Evolutionary conservation across 2,113 vertebrate genomes (phyloP), one percentile per base, ranked within the genome.

Genomic region (Aptenodytes forsteri): DNA sequence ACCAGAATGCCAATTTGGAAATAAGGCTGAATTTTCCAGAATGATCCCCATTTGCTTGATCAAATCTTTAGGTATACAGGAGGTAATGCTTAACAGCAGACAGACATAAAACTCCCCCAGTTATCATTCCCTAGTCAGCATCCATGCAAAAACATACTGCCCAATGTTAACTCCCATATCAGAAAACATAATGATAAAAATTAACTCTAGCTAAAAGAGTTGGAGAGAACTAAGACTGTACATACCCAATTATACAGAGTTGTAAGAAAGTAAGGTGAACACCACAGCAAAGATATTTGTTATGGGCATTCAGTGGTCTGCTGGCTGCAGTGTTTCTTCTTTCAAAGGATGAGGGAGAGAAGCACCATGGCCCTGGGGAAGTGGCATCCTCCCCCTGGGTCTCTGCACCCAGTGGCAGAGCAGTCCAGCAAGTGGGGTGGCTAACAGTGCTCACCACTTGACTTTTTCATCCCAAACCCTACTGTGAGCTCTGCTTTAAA

Each of bases 1-100:
- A 71, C 10, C 49, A 89, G 44, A 93, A 83, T 73, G 80, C 8
- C 93, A 64, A 62, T 91, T 96, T 83, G 42, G 14, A 86, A 88
- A 93, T 25, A 83, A 55, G 9, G 29, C 71, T 93, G 66, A 90
- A 64, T 81, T 62, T 64, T 86, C 16, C 15, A 73, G 19, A 69
- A 69, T 7, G 7, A 52, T 61, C n/a, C 70, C 17, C 27, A 62
- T 36, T 54, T 83, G 3, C 19, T 29, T 54, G 49, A 56, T 40
- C 11, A 4, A 56, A 40, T 91, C 21, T 49, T 78, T 54, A 75
- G 11, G 23, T 66, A 13, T 38, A 58, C 4, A 21, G 25, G n/a
- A 75, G 10, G 13, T 46, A 65, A 36, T 16, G 23, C 10, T 54
- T 64, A 69, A 22, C 2, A 32, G 54, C 8, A 32, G 21, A 42